A percentile compares a stretch with the other conserved stretches of the same genome.
These are phyloP conservation scores for Myathropa florea DNA, from an alignment of 2,888 invertebrate genomes.

Conservation along the genomic window DNA sequence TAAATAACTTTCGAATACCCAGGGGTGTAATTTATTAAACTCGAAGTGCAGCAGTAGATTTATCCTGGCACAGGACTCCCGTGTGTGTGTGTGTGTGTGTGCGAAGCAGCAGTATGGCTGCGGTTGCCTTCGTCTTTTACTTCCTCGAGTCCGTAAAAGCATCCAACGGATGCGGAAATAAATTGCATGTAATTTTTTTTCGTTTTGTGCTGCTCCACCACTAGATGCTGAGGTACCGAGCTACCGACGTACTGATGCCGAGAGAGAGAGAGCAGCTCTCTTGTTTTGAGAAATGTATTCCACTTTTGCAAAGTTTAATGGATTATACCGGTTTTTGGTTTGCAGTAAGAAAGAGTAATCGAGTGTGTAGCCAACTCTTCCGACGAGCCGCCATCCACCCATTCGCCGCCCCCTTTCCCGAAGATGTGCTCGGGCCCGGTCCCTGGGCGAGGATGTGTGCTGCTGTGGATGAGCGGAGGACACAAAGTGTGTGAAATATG, in stretches of 20 bases:
- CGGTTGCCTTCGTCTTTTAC: slow-evolving; percentile 49
- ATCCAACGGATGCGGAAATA: slow-evolving; percentile 66
- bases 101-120: slow-evolving; percentile 67
- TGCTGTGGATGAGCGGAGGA: background rate
- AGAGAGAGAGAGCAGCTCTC: slow-evolving; percentile 4
- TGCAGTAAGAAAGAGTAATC: slow-evolving; percentile 67
- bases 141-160: slow-evolving; percentile 52
- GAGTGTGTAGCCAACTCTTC: slow-evolving; percentile 68
- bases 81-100: slow-evolving; percentile 10
- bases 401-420: slow-evolving; percentile 12
- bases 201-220: background rate
- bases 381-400: background rate
- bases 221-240: background rate
- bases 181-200: slow-evolving; percentile 71
- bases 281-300: slow-evolving; percentile 70
- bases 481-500: slow-evolving; percentile 63
- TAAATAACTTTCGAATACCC: slow-evolving; percentile 69
- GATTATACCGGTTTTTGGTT: slow-evolving; percentile 68
- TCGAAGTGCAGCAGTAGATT: slow-evolving; percentile 65
- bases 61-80: slow-evolving; percentile 18
- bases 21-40: slow-evolving; percentile 69
- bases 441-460: too few species aligned
- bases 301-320: slow-evolving; percentile 69
- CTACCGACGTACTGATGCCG: background rate
- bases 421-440: background rate